These are phyloP conservation scores for Rattus norvegicus DNA, from an alignment of 2,113 vertebrate species.

Conservation along the genomic window GRCr8 NC_086038.1:31465001-31465500, in stretches of 20 bases:
- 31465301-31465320: constrained; percentile 92
- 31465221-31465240: constrained; percentile 82
- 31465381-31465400: constrained; percentile 91
- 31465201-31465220: constrained; percentile 80
- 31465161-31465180: not conserved
- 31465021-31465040: constrained; percentile 25
- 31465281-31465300: constrained; percentile 92
- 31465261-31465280: constrained; percentile 91
- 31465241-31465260: constrained; percentile 88
- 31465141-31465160: constrained; percentile 65
- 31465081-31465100: constrained; percentile 43
- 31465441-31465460: constrained; percentile 95
- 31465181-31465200: constrained; percentile 32
- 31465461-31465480: constrained; percentile 95
- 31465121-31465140: constrained; percentile 71
- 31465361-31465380: constrained; percentile 94
- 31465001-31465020: not conserved
- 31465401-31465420: constrained; percentile 90
- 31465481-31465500: constrained; percentile 94
- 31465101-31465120: constrained; percentile 55
- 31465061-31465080: constrained; percentile 42
- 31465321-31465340: constrained; percentile 94
- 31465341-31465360: constrained; percentile 93
- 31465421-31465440: constrained; percentile 93
- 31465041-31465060: constrained; percentile 88